These are phyloP conservation scores for Alloplasta piceator DNA, from an alignment of 2,888 invertebrate species.

Conservation along the genomic window DNA sequence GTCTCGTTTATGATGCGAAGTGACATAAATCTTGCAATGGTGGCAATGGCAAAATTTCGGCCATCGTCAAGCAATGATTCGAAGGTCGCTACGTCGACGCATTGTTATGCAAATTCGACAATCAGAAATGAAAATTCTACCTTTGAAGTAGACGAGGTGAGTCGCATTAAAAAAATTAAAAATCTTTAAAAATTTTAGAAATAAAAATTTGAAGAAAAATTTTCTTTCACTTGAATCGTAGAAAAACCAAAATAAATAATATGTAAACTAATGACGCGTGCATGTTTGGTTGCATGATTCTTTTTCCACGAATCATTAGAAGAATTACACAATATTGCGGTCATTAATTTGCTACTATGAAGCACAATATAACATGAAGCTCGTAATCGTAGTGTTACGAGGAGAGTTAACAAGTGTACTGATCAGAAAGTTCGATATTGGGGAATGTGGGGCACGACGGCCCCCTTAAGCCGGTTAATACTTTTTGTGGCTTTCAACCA, in stretches of 20 bases:
- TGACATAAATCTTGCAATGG: constrained; percentile 89
- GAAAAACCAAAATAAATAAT: background rate
- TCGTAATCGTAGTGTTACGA: background rate
- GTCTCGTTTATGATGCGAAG: constrained; percentile 91
- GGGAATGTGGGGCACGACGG: too few species aligned
- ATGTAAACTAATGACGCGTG: background rate
- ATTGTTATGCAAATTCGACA: constrained; percentile 77
- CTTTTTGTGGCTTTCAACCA: too few species aligned
- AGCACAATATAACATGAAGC: background rate
- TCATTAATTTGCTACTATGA: constrained; percentile 7
- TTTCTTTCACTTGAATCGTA: too few species aligned
- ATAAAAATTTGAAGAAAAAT: too few species aligned
- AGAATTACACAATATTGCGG: constrained; percentile 40
- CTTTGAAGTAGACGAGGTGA: constrained; percentile 31
- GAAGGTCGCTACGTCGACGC: constrained; percentile 69
- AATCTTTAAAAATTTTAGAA: too few species aligned
- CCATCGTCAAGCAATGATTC: constrained; percentile 67
- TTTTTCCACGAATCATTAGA: constrained; percentile 6
- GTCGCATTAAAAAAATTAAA: constrained; percentile 8
- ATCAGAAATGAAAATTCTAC: constrained; percentile 48
- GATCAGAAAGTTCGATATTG: constrained; percentile 24
- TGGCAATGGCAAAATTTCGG: constrained; percentile 86
- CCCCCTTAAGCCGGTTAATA: too few species aligned
- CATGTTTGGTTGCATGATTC: constrained; percentile 16
- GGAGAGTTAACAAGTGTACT: constrained; percentile 1